phyloP scores from a whole-genome alignment of 2,113 vertebrate genomes.

The Bubo bubo region DNA sequence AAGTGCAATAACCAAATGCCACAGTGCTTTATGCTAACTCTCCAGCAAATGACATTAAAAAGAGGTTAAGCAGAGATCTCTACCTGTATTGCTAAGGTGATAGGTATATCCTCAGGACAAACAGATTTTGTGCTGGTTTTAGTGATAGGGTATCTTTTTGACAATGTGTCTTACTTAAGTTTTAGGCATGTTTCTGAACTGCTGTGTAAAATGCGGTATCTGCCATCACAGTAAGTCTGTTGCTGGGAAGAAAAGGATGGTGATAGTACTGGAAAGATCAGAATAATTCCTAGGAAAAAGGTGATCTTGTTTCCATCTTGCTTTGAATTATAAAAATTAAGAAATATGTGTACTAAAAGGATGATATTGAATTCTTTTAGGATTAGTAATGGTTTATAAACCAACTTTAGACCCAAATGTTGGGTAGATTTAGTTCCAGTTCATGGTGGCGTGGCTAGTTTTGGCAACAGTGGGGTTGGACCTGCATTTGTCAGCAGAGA shows the following conservation, averaged over 20 bases:
- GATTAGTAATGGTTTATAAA: background rate
- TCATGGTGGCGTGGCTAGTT: background rate
- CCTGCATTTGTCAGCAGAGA: background rate
- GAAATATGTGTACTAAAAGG: background rate
- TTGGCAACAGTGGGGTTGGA: background rate
- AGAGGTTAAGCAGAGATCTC: background rate
- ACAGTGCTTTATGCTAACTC: background rate
- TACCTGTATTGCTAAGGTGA: background rate
- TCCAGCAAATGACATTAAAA: background rate
- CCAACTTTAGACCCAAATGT: background rate
- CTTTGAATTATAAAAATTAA: background rate
- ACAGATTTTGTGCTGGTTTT: background rate
- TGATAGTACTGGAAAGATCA: background rate
- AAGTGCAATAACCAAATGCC: background rate
- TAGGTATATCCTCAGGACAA: background rate
- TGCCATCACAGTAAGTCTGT: background rate
- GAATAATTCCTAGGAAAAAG: background rate
- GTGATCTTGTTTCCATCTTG: background rate
- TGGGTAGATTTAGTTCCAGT: background rate
- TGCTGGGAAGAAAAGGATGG: background rate
- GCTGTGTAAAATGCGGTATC: background rate
- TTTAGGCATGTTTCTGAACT: background rate
- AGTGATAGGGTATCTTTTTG: background rate
- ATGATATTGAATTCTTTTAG: background rate
- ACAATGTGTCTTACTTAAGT: background rate